Evolutionary conservation across 1,140 invertebrate genomes (phyloP).

Genomic region (Polypedilum vanderplanki): DNA sequence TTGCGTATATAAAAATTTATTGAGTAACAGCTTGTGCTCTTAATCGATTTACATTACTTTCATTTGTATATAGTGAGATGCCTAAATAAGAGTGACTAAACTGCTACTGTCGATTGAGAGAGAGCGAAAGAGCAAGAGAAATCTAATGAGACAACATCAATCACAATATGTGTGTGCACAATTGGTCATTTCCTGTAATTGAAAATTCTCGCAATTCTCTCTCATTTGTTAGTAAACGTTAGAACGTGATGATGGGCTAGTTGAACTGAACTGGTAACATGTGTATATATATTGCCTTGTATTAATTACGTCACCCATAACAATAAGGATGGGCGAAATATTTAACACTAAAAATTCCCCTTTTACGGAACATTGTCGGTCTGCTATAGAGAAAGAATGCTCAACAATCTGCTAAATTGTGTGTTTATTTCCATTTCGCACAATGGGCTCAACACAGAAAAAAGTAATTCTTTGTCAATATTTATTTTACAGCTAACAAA

Average conservation of each 20-base stretch:
- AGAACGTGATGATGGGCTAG: background rate
- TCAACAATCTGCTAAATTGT: constrained; percentile 8
- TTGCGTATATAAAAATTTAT: background rate
- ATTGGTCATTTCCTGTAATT: constrained; percentile 26
- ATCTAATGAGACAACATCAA: constrained; percentile 28
- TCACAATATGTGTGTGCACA: background rate
- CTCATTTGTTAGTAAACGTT: background rate
- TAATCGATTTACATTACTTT: constrained; percentile 19
- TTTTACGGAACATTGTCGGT: too few species aligned
- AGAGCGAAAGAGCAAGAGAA: constrained; percentile 15
- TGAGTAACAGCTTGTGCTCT: constrained; percentile 1
- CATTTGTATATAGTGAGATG: background rate
- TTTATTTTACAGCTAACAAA: background rate
- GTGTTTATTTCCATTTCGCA: background rate
- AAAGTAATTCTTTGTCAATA: constrained; percentile 8
- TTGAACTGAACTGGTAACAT: background rate
- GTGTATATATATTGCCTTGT: background rate
- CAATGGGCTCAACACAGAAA: background rate
- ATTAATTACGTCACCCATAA: background rate
- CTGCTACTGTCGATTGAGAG: background rate
- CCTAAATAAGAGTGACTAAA: background rate
- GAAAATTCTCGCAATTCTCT: background rate
- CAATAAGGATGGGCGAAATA: too few species aligned
- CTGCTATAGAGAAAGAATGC: background rate
- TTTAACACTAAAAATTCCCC: too few species aligned